phyloP scores from a whole-genome alignment of 2,888 invertebrate genomes.

The Ashinkailepas kermadecensis region DNA sequence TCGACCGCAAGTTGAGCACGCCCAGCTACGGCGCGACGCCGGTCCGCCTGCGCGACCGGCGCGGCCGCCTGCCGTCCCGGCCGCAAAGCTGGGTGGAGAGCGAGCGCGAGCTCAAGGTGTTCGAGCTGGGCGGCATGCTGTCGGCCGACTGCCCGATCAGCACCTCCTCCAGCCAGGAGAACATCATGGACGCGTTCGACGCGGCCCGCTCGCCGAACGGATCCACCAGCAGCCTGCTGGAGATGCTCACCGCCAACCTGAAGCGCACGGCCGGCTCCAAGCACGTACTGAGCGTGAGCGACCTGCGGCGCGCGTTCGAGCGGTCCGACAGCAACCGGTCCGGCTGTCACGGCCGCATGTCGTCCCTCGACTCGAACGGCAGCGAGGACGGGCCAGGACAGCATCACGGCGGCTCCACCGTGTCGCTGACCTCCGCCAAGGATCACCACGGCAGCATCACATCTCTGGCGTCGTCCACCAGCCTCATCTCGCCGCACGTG shows the following conservation, averaged over 20 bases:
- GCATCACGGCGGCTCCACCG: conserved; percentile 27
- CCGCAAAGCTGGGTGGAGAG: conserved; percentile 8
- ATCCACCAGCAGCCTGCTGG: conserved; percentile 13
- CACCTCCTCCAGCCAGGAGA: conserved; percentile 10
- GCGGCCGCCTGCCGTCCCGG: neutral
- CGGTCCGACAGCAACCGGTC: conserved; percentile 36
- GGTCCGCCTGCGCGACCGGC: neutral
- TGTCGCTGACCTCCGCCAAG: conserved; percentile 33
- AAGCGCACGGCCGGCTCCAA: conserved; percentile 21
- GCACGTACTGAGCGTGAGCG: conserved; percentile 48
- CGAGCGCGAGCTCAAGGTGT: neutral
- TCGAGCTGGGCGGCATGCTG: neutral
- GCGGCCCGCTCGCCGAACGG: neutral
- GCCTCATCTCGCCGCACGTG: conserved; percentile 51
- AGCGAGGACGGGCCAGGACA: conserved; percentile 42
- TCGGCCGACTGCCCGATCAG: neutral
- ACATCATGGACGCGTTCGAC: conserved; percentile 6
- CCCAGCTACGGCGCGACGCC: neutral
- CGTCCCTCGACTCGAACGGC: conserved; percentile 50
- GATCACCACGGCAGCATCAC: conserved; percentile 52
- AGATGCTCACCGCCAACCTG: conserved; percentile 17
- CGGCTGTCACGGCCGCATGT: conserved; percentile 44
- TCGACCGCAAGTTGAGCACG: conserved; percentile 6
- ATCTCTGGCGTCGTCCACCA: conserved; percentile 52
- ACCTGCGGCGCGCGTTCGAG: conserved; percentile 54